These are phyloP conservation scores for Ranitomeya variabilis DNA, from an alignment of 2,113 vertebrate species.

Conservation along the genomic window DNA sequence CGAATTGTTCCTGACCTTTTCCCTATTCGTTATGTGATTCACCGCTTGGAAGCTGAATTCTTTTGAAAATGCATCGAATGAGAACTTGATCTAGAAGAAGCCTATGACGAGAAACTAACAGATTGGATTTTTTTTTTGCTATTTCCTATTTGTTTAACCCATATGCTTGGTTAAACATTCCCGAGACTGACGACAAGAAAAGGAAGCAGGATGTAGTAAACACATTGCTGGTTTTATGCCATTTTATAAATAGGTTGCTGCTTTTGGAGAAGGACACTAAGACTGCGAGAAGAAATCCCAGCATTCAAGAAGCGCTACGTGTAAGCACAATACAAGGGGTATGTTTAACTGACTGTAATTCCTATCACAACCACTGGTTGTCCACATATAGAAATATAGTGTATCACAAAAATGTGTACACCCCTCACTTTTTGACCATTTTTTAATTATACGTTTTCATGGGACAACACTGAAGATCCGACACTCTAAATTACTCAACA, in stretches of 20 bases:
- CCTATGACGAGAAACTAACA: not conserved
- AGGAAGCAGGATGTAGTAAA: not conserved
- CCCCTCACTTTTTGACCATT: no score
- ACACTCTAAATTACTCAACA: no score
- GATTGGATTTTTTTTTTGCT: constrained; percentile 27
- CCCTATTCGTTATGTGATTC: not conserved
- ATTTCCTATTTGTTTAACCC: not conserved
- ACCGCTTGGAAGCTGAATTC: not conserved
- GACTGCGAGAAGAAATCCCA: not conserved
- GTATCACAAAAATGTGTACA: no score
- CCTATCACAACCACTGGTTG: no score
- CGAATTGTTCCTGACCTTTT: constrained; percentile 11
- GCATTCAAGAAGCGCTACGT: not conserved
- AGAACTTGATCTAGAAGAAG: not conserved
- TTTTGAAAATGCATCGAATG: not conserved
- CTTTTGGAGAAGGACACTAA: not conserved
- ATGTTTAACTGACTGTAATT: no score
- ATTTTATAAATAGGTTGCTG: not conserved
- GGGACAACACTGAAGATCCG: no score
- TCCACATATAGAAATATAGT: no score
- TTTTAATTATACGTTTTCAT: no score
- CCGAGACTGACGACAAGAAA: not conserved
- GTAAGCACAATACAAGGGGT: no score
- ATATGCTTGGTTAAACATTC: not conserved
- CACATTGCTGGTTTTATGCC: not conserved